A percentile compares a stretch with the other conserved stretches of the same genome.
Evolutionary conservation across 2,113 vertebrate species (phyloP).

Genomic region (Boulengeromyrus knoepffleri): DNA sequence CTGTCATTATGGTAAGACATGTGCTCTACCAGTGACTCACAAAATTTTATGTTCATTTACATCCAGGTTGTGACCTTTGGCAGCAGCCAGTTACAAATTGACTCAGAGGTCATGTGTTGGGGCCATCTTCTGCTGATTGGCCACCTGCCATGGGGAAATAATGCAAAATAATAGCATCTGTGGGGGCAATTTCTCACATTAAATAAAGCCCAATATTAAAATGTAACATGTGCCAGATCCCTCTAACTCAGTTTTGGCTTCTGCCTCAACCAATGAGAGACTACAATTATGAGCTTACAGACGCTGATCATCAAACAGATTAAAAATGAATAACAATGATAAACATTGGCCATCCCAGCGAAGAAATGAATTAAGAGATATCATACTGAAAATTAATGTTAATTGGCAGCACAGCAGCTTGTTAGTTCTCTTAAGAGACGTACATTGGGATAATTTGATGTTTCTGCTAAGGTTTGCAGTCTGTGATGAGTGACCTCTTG

Average conservation of each 20-base stretch:
- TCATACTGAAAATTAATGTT: too few relatives aligned
- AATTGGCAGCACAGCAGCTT: too few relatives aligned
- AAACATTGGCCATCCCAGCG: too few relatives aligned
- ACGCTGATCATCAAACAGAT: too few relatives aligned
- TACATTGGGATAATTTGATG: too few relatives aligned
- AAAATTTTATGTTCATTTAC: too few relatives aligned
- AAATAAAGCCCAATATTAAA: neutral
- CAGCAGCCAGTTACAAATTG: neutral
- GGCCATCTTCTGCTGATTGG: neutral
- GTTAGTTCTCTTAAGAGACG: too few relatives aligned
- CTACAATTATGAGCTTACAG: conserved; percentile 37
- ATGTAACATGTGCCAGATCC: conserved; percentile 39
- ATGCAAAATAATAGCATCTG: neutral
- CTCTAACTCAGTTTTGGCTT: conserved; percentile 30
- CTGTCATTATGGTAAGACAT: too few relatives aligned
- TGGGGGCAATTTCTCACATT: neutral
- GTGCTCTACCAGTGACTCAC: too few relatives aligned
- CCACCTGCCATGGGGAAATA: neutral
- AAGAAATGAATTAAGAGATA: too few relatives aligned
- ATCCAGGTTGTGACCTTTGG: neutral
- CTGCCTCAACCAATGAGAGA: conserved; percentile 39
- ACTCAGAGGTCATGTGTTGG: neutral
- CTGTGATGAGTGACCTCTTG: conserved; percentile 48
- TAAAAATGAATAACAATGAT: too few relatives aligned
- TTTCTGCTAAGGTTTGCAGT: conserved; percentile 26